phyloP scores from a whole-genome alignment of 2,113 vertebrate species.

The Semnornis frantzii region DNA sequence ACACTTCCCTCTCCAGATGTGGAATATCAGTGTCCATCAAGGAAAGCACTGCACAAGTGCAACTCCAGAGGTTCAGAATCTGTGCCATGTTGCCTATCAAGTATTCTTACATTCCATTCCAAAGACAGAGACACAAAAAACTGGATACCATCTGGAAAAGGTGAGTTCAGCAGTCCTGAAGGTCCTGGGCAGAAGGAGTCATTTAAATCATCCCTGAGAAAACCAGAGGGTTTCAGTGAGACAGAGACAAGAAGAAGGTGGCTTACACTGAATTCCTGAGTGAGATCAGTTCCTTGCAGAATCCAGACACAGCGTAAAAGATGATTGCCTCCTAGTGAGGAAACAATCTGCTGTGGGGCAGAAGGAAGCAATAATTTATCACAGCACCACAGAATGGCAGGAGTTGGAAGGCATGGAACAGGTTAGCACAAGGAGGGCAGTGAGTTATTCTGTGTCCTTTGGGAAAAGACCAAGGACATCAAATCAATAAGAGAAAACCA shows the following conservation, averaged over 20 bases:
- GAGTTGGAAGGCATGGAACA: neutral
- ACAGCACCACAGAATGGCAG: too few species aligned
- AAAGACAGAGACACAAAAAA: neutral
- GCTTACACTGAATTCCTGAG: neutral
- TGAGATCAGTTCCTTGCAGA: neutral
- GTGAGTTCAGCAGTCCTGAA: neutral
- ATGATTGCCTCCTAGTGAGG: neutral
- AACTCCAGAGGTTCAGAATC: neutral
- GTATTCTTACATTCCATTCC: neutral
- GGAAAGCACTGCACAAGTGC: neutral
- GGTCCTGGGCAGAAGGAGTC: neutral
- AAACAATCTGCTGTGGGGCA: neutral
- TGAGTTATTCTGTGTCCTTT: neutral
- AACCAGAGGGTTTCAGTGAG: neutral
- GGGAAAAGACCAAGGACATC: neutral
- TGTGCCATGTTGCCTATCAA: neutral
- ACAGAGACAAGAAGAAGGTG: neutral
- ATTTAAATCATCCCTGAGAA: neutral
- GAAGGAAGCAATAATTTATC: neutral
- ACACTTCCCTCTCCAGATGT: neutral
- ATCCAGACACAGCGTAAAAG: neutral
- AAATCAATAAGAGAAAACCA: neutral
- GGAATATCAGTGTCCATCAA: neutral
- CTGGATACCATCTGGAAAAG: neutral
- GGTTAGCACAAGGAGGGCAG: neutral